A percentile compares a stretch with the other conserved stretches of the same genome.
Evolutionary conservation across 2,888 invertebrate genomes (phyloP).

Genomic region (Napeogenes inachia): DNA sequence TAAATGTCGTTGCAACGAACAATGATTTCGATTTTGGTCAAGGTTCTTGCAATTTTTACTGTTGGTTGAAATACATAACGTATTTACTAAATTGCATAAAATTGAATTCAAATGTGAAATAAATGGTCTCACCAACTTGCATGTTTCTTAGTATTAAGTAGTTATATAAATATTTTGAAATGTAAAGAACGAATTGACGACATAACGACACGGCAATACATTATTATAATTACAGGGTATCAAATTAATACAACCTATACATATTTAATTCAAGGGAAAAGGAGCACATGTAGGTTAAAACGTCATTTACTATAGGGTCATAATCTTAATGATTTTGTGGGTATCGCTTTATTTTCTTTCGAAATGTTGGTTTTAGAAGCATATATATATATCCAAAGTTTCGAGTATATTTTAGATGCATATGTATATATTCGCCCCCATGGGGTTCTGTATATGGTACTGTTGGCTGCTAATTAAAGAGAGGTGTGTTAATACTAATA

Average conservation of each 20-base stretch:
- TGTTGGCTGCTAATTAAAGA: too few species aligned
- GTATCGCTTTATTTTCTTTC: too few species aligned
- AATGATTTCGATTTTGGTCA: too few species aligned
- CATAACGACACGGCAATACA: slow-evolving; percentile 26
- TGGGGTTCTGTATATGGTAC: too few species aligned
- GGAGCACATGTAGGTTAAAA: slow-evolving; percentile 11
- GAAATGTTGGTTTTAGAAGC: too few species aligned
- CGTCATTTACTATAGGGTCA: too few species aligned
- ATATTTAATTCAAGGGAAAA: slow-evolving; percentile 15
- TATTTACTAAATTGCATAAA: slow-evolving; percentile 6
- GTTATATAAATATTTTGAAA: slow-evolving; percentile 32
- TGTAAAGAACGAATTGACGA: slow-evolving; percentile 49
- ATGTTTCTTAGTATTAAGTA: slow-evolving; percentile 33
- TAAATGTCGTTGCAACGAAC: not conserved
- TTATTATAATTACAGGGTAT: slow-evolving; percentile 17
- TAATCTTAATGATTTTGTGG: too few species aligned
- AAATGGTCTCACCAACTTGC: slow-evolving; percentile 39
- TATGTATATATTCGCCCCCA: too few species aligned
- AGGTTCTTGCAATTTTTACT: slow-evolving; percentile 1
- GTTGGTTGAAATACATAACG: not conserved
- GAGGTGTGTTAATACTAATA: too few species aligned
- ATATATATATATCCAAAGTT: too few species aligned
- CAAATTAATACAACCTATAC: slow-evolving; percentile 11
- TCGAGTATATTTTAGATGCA: too few species aligned
- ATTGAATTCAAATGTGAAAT: slow-evolving; percentile 22